These are phyloP conservation scores for Cephus pygmeus DNA, from an alignment of 2,888 invertebrate species.

Conservation along the genomic window DNA sequence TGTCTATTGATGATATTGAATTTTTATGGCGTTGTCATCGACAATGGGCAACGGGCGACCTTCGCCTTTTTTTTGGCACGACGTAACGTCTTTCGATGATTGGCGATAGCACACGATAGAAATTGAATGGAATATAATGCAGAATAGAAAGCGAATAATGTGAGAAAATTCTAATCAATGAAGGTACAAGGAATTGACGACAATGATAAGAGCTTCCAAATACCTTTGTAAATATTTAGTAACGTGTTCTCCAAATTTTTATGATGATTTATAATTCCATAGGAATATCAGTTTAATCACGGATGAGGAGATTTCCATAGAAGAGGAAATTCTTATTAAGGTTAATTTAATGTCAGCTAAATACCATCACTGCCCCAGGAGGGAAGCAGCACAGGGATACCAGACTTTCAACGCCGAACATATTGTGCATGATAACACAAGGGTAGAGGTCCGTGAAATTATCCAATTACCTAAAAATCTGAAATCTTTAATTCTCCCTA, in stretches of 20 bases:
- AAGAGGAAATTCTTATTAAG: slow-evolving; percentile 19
- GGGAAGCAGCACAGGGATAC: slow-evolving; percentile 5
- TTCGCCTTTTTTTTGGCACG: background rate
- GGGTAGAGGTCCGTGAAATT: slow-evolving; percentile 16
- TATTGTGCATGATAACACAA: slow-evolving; percentile 16
- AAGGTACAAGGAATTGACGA: background rate
- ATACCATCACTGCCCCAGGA: slow-evolving; percentile 14
- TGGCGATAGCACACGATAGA: background rate
- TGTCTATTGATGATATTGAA: background rate
- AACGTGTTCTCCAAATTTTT: background rate
- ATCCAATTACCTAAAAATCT: slow-evolving; percentile 20
- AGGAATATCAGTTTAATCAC: background rate
- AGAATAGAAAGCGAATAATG: background rate
- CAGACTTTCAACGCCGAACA: background rate
- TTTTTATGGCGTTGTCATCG: background rate
- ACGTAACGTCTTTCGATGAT: background rate
- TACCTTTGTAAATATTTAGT: background rate
- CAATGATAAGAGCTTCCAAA: background rate
- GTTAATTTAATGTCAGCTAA: slow-evolving; percentile 24
- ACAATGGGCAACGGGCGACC: background rate
- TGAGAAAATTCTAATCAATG: background rate
- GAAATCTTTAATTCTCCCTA: slow-evolving; percentile 12
- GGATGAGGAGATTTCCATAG: background rate
- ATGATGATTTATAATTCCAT: background rate
- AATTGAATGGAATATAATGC: background rate